Evolutionary conservation across 2,797 vertebrate species (phyloP), one percentile per base, ranked within the genome.

Genomic region (Spea hammondii): DNA sequence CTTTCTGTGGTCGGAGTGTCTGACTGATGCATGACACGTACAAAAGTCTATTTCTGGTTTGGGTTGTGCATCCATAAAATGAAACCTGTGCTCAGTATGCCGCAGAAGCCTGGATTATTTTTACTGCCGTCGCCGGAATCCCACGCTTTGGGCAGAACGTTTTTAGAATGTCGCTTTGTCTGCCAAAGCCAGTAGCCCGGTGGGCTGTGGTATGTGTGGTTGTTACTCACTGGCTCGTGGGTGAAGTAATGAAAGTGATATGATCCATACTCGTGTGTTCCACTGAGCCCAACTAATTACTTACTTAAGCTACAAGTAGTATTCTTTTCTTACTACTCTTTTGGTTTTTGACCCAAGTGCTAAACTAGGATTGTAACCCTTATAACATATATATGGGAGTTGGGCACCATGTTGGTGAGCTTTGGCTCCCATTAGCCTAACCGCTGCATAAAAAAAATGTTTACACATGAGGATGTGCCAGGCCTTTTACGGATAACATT

Each of bases 161-260:
- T 44, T 12, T 8, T 70, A 69, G 32, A 65, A 70, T 64, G 76
- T 60, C 9, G 9, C 53, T 45, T 57, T 60, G 32, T 44, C 12
- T 7, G 49, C 71, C 72, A 67, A 49, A 60, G 60, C 47, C 57
- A 60, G 44, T 47, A n/a, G 12, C 82, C 84, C 17, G 72, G 84
- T 84, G 60, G 84, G 83, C 74, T 80, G 51, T 80, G 84, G 84
- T 85, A 87, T 86, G 83, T 76, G 82, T 83, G 53, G 79, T 69
- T 65, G 3, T 64, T 10, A 53, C 75, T 69, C 71, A 75, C 13
- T 17, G 51, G 44, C 32, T 14, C 54, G 12, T 8, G n/a, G 66
- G 47, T 62, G 53, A 69, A 62, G 12, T 49, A 77, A 17, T 55
- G 60, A 70, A 70, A 70, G 53, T 32, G 32, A 32, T 32, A 32